Percentiles rank a stretch among this genome's conserved stretches.
Conservation (phyloP, 64 coral and sea anemone species). For the Astreopora myriophthalma region DNA sequence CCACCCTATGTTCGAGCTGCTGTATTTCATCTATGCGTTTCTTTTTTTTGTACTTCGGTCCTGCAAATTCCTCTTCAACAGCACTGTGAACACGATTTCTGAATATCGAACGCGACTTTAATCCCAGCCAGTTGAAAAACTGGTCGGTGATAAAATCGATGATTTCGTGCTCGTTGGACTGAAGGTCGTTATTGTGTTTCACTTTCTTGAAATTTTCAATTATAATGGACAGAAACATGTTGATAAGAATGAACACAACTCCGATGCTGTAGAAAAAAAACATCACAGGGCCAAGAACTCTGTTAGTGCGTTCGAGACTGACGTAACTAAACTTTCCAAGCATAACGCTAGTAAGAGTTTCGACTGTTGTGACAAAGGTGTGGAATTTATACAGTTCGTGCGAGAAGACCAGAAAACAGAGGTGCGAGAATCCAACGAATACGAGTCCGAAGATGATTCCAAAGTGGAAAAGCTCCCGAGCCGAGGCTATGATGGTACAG, state of each 20-base stretch:
- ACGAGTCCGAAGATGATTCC: constrained; percentile 87
- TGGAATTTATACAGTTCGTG: constrained; percentile 90
- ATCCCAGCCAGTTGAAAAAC: constrained; percentile 79
- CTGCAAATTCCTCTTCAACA: neutral
- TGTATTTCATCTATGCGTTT: constrained; percentile 37
- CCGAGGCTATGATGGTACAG: constrained; percentile 59
- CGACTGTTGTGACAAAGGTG: constrained; percentile 71
- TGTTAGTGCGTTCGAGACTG: constrained; percentile 74
- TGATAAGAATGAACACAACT: constrained; percentile 87
- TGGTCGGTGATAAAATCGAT: constrained; percentile 91
- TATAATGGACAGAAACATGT: constrained; percentile 97
- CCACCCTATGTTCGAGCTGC: constrained; percentile 62
- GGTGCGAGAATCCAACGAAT: constrained; percentile 83
- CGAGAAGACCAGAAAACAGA: constrained; percentile 86
- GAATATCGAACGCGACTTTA: constrained; percentile 47
- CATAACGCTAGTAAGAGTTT: constrained; percentile 93
- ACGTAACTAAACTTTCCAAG: constrained; percentile 95
- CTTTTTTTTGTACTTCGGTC: constrained; percentile 42
- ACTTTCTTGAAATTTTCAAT: constrained; percentile 93
- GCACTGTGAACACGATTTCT: constrained; percentile 76
- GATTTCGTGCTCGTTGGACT: constrained; percentile 96
- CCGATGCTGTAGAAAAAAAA: constrained; percentile 88
- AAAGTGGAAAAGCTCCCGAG: constrained; percentile 75
- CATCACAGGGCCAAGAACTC: constrained; percentile 75
- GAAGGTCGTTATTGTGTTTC: constrained; percentile 85